These are phyloP conservation scores for Caerostris darwini DNA, from an alignment of 1,140 invertebrate genomes.

Conservation along the genomic window DNA sequence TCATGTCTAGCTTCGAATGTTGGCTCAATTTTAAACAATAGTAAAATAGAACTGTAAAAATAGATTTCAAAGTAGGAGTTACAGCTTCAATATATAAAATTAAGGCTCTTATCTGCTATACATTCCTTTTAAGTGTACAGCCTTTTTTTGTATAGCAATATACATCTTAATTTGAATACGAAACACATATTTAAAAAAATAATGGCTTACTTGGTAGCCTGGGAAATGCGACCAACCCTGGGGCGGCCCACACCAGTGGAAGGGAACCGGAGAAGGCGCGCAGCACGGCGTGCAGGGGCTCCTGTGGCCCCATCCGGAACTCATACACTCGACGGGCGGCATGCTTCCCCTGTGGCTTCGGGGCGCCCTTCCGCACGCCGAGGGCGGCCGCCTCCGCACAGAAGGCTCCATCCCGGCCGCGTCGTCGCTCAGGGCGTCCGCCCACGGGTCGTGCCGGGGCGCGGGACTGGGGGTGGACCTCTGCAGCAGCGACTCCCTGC, in stretches of 20 bases:
- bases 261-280: constrained; percentile 36
- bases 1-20: too few relatives aligned
- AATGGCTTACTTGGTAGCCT: constrained; percentile 25
- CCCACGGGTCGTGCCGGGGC: not conserved
- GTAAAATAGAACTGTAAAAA: too few relatives aligned
- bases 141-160: too few relatives aligned
- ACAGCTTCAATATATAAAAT: too few relatives aligned
- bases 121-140: too few relatives aligned
- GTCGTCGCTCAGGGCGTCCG: not conserved
- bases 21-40: too few relatives aligned
- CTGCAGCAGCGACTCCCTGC: constrained; percentile 10
- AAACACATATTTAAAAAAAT: not conserved
- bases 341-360: constrained; percentile 62
- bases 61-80: too few relatives aligned
- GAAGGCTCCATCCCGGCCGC: not conserved
- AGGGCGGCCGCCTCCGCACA: constrained; percentile 47
- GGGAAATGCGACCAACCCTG: constrained; percentile 53
- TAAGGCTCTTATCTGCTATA: too few relatives aligned
- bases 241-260: constrained; percentile 52
- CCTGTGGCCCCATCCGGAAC: not conserved
- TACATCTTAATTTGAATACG: too few relatives aligned
- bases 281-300: constrained; percentile 42
- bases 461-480: constrained; percentile 36
- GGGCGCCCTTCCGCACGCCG: constrained; percentile 23
- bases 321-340: constrained; percentile 57